These are phyloP conservation scores for Potorous gilbertii DNA, from an alignment of 2,797 vertebrate genomes.

Conservation along the genomic window DNA sequence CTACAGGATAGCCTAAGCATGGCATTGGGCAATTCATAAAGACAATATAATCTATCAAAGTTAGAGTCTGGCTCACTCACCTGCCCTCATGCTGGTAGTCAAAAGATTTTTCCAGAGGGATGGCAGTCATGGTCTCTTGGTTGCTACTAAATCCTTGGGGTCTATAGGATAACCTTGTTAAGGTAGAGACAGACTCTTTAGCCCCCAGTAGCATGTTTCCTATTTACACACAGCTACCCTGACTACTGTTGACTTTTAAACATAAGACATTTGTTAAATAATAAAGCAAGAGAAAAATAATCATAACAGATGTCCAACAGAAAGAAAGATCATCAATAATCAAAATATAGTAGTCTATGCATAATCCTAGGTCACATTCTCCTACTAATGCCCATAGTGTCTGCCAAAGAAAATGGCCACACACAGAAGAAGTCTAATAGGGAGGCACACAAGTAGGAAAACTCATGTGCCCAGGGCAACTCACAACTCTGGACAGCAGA, in stretches of 20 bases:
- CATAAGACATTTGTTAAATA: neutral
- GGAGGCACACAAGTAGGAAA: neutral
- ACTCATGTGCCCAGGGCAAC: neutral
- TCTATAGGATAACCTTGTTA: neutral
- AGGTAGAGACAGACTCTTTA: neutral
- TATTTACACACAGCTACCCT: neutral
- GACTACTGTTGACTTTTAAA: neutral
- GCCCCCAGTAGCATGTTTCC: neutral
- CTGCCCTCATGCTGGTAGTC: neutral
- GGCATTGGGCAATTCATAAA: no score
- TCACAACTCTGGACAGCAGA: neutral
- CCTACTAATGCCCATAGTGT: no score
- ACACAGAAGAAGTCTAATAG: neutral
- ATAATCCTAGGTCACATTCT: neutral
- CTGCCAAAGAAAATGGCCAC: neutral
- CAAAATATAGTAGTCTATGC: neutral
- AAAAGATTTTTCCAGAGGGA: neutral
- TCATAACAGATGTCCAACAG: neutral
- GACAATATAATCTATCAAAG: no score
- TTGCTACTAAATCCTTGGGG: neutral
- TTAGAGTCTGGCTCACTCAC: neutral
- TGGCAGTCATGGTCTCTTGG: neutral
- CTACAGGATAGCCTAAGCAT: no score
- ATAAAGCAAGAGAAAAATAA: neutral
- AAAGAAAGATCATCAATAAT: neutral